phyloP scores from a whole-genome alignment of 2,797 vertebrate genomes.

The Acanthurus tractus region DNA sequence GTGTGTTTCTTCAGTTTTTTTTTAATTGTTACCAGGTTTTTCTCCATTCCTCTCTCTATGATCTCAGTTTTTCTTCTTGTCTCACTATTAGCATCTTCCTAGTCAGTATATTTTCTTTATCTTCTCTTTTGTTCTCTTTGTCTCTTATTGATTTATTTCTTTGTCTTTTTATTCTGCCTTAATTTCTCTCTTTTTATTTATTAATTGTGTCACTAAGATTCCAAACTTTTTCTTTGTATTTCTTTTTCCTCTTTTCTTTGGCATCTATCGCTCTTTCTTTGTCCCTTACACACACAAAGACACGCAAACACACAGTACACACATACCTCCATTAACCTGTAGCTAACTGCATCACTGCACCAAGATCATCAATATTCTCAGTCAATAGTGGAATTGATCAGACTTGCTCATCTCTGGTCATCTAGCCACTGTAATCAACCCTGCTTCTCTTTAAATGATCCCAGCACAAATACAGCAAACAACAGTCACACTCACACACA shows the following conservation, averaged over 20 bases:
- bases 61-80: background rate
- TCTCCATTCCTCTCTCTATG: background rate
- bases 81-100: background rate
- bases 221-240: no score
- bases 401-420: slow-evolving; percentile 49
- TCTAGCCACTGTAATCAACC: slow-evolving; percentile 57
- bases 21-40: background rate
- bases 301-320: background rate
- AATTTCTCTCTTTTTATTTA: no score
- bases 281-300: background rate
- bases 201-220: no score
- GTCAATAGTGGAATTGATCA: slow-evolving; percentile 45
- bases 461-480: slow-evolving; percentile 25
- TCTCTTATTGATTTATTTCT: background rate
- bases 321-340: slow-evolving; percentile 50
- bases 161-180: background rate
- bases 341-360: slow-evolving; percentile 33
- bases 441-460: slow-evolving; percentile 49
- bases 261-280: background rate
- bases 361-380: slow-evolving; percentile 46
- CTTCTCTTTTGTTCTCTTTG: background rate
- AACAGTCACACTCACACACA: background rate
- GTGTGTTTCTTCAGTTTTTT: background rate
- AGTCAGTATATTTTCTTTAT: no score
- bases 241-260: no score